Percentiles rank a stretch among this genome's conserved stretches.
Evolutionary conservation across 2,888 invertebrate genomes (phyloP).

Genomic region (Apamea crenata): DNA sequence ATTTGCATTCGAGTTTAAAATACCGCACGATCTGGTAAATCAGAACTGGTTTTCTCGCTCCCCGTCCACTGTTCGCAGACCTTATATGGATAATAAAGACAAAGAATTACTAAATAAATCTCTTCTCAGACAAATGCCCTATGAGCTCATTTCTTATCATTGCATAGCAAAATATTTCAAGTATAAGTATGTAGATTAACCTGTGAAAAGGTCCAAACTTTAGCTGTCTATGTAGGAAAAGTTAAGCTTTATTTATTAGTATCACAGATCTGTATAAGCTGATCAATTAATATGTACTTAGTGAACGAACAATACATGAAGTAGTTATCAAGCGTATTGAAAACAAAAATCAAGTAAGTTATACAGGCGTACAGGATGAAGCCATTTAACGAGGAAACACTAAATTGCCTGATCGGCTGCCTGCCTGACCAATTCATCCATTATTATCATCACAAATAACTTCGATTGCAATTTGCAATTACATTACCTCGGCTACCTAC

Average conservation of each 20-base stretch:
- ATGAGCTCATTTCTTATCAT: conserved; percentile 31
- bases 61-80: conserved; percentile 74
- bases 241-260: neutral
- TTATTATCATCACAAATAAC: conserved; percentile 52
- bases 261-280: neutral
- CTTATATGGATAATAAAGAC: conserved; percentile 76
- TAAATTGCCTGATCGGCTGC: conserved; percentile 26
- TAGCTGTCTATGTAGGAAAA: neutral
- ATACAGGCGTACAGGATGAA: conserved; percentile 38
- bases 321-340: conserved; percentile 4
- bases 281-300: neutral
- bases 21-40: conserved; percentile 88
- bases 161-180: neutral
- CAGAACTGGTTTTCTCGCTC: conserved; percentile 86
- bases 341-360: conserved; percentile 5
- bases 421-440: conserved; percentile 11
- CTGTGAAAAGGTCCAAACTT: neutral
- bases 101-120: conserved; percentile 71
- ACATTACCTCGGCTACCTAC: conserved; percentile 23
- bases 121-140: conserved; percentile 44
- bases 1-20: conserved; percentile 88
- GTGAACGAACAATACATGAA: neutral
- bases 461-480: conserved; percentile 47
- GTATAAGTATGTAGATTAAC: neutral
- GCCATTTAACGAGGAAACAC: conserved; percentile 43